Base-by-base conservation (phyloP, 2,113 vertebrate species). In the Catagonus wagneri region DNA sequence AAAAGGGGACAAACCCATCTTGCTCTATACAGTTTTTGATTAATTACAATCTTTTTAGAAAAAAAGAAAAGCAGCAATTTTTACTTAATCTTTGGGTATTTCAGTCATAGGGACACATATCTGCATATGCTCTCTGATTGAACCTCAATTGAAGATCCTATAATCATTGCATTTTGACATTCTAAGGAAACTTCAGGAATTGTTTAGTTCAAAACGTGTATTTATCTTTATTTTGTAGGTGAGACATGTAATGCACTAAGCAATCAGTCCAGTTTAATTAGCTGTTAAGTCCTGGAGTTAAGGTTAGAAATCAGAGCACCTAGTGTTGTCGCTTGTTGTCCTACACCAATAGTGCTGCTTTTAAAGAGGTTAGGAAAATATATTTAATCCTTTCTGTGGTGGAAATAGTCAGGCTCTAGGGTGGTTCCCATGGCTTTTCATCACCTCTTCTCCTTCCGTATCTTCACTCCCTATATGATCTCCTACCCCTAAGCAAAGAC, bases 61-160 rank as follows among this genome's bases (percentile, higher is more conserved):
- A 20, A 66, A 68, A 74, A 23, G 36, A 84, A 83, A 89, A 81
- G 0, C 23, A 89, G 23, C 36, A 69, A 50, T 68, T 90, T 94
- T 87, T 11, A 96, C 22, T 58, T 89, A 32, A 86, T 25, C 60
- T 96, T 96, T n/a, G 69, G 14, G 17, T 87, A 75, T 94, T 90
- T 81, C 50, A 65, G 29, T 15, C 8, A 14, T 13, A 76, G 54
- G 19, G 44, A n/a, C 27, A 81, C 5, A 32, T 1, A 61, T 72
- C 66, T 89, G 39, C 5, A 81, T 54, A 75, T 23, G 84, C 2
- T 81, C 32, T 39, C 23, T 14, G 12, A 78, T 7, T 34, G 66
- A 89, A 78, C 1, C 2, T 23, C 6, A 52, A 2, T 17, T 61
- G 9, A 85, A 71, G 39, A 65, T 14, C n/a, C 27, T 89, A 50